phyloP scores from a whole-genome alignment of 2,113 vertebrate genomes.

The Pavo muticus region DNA sequence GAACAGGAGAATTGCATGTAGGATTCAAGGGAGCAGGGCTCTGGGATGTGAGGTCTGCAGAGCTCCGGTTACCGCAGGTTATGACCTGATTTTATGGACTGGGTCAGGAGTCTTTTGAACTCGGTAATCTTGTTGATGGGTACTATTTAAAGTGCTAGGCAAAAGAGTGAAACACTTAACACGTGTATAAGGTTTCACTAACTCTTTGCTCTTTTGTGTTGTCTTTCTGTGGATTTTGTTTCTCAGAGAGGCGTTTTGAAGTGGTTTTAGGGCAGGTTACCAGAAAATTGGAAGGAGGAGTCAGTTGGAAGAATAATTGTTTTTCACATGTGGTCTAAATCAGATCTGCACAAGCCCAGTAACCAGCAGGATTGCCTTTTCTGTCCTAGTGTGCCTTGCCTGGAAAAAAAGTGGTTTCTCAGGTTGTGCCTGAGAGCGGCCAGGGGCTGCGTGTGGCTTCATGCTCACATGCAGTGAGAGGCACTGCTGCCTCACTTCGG shows the following conservation, averaged over 20 bases:
- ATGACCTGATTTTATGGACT: neutral
- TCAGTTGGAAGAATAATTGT: neutral
- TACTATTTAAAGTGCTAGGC: neutral
- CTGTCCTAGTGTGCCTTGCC: neutral
- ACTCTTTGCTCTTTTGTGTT: neutral
- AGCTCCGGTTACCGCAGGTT: neutral
- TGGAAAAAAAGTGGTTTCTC: neutral
- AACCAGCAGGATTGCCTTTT: neutral
- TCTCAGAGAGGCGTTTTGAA: neutral
- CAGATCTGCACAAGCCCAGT: neutral
- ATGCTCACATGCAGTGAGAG: rapidly evolving
- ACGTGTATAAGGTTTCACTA: neutral
- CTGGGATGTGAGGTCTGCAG: neutral
- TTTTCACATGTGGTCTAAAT: neutral
- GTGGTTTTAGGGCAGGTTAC: neutral
- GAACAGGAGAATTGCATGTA: neutral
- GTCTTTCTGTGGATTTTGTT: neutral
- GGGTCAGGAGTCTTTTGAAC: neutral
- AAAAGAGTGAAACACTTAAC: neutral
- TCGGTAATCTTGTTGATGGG: neutral
- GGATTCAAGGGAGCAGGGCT: rapidly evolving
- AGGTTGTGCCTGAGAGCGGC: neutral
- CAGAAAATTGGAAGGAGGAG: neutral
- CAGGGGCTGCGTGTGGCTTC: neutral
- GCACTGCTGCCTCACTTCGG: neutral